Conservation (phyloP, 2,113 vertebrate species). For the Alexandromys fortis region DNA sequence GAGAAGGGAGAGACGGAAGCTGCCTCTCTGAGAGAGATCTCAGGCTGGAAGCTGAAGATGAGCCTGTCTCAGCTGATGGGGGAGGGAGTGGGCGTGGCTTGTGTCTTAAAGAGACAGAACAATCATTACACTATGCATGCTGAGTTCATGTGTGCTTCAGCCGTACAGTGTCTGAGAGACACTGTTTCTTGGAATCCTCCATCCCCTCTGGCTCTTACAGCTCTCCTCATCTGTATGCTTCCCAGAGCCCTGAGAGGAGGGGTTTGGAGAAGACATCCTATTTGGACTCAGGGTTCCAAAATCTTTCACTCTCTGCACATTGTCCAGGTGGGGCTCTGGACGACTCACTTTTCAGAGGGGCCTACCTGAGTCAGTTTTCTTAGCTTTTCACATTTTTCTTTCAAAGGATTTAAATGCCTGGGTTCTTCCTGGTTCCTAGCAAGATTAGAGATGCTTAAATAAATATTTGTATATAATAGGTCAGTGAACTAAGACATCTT, state of each 20-base stretch:
- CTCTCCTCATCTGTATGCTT: not conserved
- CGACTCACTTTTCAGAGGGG: not conserved
- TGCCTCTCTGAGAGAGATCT: no score
- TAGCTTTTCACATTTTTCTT: not conserved
- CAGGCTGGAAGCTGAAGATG: no score
- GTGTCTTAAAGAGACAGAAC: no score
- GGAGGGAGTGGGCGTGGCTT: no score
- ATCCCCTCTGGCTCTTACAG: not conserved
- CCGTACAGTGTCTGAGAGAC: not conserved
- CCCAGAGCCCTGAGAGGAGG: not conserved
- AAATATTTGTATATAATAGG: constrained; percentile 57
- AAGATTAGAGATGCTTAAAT: constrained; percentile 28
- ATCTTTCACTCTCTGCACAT: not conserved
- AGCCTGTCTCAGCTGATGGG: no score
- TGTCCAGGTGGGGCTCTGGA: not conserved
- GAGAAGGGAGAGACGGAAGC: no score
- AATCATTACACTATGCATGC: not conserved
- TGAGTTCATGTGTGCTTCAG: not conserved
- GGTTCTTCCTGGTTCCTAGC: constrained; percentile 39
- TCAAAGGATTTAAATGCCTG: constrained; percentile 34
- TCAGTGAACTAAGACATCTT: constrained; percentile 43
- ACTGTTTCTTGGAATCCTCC: not conserved
- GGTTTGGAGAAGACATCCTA: not conserved
- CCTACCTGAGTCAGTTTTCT: not conserved
- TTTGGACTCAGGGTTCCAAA: not conserved